Base-by-base conservation (phyloP, 2,888 invertebrate species). In the Ichneumoninae sp. region DNA sequence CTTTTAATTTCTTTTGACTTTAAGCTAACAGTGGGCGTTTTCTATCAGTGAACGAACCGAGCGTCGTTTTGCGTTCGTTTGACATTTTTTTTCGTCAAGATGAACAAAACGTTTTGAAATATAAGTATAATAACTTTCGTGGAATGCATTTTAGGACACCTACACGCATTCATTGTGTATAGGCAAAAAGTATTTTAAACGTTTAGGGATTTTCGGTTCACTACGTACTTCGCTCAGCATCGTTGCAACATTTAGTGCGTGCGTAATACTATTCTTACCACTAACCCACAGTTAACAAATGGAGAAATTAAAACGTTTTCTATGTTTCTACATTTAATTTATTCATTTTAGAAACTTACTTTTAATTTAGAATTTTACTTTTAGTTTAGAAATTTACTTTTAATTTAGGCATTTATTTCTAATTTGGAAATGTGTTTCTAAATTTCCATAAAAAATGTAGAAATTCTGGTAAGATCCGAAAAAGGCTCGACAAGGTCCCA, bases 31-130 rank as follows among this genome's bases (percentile, higher is more conserved):
- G 13, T 33, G 22, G 36, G 13, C n/a, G 6, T 68, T 76, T 22
- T 30, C 47, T 50, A n/a, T 19, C 26, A 57, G n/a, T 70, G 7
- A 60, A 63, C 44, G 4, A 22, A 22, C 63, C 66, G 69, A 70
- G 50, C 22, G 40, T 40, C 16, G 13, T 33, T n/a, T 52, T 54
- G 54, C 19, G 16, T 22, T 47, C 22, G n/a, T 19, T 70, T 40
- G 40, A 7, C 3, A 19, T 33, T 70, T 40, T 60, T 57, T n/a
- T n/a, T 13, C 52, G 30, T 71, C 10, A 22, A 54, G 22, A 40
- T n/a, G 36, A 44, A 57, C n/a, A 33, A 33, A 40, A 73, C 26
- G 16, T 70, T 71, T 52, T 19, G 10, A 22, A 22, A 10, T 13
- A 0, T n/a, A 54, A 40, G 26, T 57, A 63, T 26, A 63, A 40